Evolutionary conservation across 2,797 vertebrate genomes (phyloP).

Genomic region (Lepidocolaptes lacrymiger): DNA sequence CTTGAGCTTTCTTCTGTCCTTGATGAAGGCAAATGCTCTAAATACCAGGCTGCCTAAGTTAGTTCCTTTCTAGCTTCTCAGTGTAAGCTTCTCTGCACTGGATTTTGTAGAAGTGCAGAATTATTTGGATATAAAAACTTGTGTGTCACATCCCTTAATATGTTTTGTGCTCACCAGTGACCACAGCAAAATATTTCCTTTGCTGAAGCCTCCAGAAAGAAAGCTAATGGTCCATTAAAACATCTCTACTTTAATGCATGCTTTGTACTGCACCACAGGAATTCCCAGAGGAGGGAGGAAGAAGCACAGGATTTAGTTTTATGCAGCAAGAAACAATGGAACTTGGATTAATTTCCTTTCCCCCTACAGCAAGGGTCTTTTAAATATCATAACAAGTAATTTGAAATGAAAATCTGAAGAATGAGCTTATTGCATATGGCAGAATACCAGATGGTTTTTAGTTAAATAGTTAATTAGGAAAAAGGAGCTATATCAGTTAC

Average conservation of each 20-base stretch:
- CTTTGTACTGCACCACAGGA: background rate
- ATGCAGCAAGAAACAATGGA: background rate
- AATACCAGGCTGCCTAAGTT: background rate
- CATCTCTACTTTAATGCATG: background rate
- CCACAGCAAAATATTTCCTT: constrained; percentile 18
- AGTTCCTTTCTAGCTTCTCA: background rate
- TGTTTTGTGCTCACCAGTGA: background rate
- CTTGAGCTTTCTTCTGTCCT: background rate
- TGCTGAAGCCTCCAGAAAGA: background rate
- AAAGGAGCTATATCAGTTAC: background rate
- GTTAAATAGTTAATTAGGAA: constrained; percentile 15
- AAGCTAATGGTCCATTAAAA: constrained; percentile 16
- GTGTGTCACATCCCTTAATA: background rate
- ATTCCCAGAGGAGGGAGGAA: background rate
- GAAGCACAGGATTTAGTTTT: constrained; percentile 16
- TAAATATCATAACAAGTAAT: background rate
- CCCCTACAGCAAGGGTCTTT: background rate
- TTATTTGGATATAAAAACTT: background rate
- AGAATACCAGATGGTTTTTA: background rate
- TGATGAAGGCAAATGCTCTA: background rate
- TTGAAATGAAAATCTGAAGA: constrained; percentile 12
- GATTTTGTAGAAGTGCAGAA: background rate
- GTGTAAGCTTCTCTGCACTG: background rate
- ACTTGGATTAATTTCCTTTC: constrained; percentile 4
- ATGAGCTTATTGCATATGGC: background rate